Conservation (phyloP, 2,113 vertebrate species). For the Delphinapterus leucas region DNA sequence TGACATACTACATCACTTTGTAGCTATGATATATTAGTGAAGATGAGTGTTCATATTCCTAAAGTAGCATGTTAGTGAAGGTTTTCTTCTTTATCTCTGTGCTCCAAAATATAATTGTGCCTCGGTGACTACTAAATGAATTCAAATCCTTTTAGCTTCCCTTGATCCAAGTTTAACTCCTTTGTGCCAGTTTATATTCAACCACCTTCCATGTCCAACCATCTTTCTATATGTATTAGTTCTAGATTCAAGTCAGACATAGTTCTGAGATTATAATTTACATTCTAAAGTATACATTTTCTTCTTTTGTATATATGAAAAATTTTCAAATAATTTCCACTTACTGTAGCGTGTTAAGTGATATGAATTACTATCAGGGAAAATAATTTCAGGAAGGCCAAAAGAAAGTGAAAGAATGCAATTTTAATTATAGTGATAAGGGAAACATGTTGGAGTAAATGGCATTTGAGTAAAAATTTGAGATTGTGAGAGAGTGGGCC, state of each 20-base stretch:
- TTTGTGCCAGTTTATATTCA: neutral
- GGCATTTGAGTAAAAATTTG: conserved; percentile 23
- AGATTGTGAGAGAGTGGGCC: neutral
- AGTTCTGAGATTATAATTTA: neutral
- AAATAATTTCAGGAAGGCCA: neutral
- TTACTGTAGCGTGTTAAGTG: neutral
- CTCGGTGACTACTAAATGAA: neutral
- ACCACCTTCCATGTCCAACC: neutral
- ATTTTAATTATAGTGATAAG: neutral
- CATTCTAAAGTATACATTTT: neutral
- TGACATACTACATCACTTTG: neutral
- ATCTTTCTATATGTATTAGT: neutral
- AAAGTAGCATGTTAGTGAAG: neutral
- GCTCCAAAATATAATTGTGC: neutral
- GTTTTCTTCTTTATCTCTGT: neutral
- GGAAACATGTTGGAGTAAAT: neutral
- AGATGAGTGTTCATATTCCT: neutral
- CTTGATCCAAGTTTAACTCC: neutral
- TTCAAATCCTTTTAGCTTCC: neutral
- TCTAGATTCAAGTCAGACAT: neutral
- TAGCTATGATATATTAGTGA: neutral
- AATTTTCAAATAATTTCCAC: neutral
- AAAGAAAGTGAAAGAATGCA: neutral
- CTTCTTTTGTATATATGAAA: neutral
- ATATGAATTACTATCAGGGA: neutral